These are phyloP conservation scores for Autographa pulchrina DNA, from an alignment of 2,888 invertebrate species.

Conservation along the genomic window DNA sequence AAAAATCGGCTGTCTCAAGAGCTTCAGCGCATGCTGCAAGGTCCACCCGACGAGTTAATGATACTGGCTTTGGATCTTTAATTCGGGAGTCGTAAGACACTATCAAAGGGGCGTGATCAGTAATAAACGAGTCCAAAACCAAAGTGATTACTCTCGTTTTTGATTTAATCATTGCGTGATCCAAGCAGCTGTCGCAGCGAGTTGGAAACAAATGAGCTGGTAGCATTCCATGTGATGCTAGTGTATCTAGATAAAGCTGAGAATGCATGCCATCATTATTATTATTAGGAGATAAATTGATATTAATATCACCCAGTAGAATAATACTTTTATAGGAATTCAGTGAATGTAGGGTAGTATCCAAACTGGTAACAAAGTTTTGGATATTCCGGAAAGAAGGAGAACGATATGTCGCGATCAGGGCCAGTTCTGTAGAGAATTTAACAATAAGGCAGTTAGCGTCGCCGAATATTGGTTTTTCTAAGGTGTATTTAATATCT, in stretches of 20 bases:
- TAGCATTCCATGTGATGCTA: constrained; percentile 7
- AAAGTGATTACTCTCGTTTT: not conserved
- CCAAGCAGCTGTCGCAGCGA: not conserved
- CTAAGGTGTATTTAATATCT: not conserved
- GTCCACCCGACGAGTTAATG: too few relatives aligned
- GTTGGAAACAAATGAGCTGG: constrained; percentile 10
- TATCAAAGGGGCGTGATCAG: constrained; percentile 3
- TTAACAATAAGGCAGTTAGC: constrained; percentile 15
- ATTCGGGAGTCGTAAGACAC: not conserved
- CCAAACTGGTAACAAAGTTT: constrained; percentile 10
- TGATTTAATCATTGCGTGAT: constrained; percentile 3
- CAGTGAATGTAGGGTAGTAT: not conserved
- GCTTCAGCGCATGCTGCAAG: too few relatives aligned
- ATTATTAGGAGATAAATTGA: constrained; percentile 16
- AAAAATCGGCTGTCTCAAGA: too few relatives aligned
- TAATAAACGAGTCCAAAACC: constrained; percentile 3
- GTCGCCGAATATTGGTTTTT: not conserved
- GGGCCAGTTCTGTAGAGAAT: constrained; percentile 6
- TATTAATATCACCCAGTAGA: constrained; percentile 15
- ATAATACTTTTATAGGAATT: constrained; percentile 13
- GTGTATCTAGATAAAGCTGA: constrained; percentile 7
- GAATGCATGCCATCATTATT: not conserved
- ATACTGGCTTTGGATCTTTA: not conserved
- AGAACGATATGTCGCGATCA: constrained; percentile 15
- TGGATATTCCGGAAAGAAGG: constrained; percentile 15